These are phyloP conservation scores for Terrapene triunguis DNA, from an alignment of 2,113 vertebrate species.

Conservation along the genomic window DNA sequence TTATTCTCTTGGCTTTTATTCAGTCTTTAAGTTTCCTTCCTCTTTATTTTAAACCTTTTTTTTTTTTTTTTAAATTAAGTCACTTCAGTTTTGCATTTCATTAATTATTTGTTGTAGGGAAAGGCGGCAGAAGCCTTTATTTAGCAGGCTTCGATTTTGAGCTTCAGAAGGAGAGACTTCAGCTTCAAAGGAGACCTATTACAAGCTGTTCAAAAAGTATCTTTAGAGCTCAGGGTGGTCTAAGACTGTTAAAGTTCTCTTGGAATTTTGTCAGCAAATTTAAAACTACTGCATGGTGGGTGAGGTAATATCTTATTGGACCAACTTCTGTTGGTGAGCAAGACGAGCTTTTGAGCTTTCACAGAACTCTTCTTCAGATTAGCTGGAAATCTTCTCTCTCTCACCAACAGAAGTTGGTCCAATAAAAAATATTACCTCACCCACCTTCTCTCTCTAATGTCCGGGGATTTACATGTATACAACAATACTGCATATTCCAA, in stretches of 20 bases:
- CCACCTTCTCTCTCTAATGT: neutral
- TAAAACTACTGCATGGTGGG: neutral
- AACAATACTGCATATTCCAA: neutral
- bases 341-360: neutral
- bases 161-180: neutral
- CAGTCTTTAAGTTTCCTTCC: conserved; percentile 50
- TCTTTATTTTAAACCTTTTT: neutral
- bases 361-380: neutral
- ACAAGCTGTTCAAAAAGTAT: neutral
- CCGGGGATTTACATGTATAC: neutral
- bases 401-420: neutral
- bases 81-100: neutral
- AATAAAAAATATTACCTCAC: neutral
- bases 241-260: neutral
- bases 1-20: conserved; percentile 45
- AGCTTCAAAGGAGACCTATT: neutral
- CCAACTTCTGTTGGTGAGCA: too few relatives aligned
- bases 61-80: neutral
- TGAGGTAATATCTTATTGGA: too few relatives aligned
- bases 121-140: neutral
- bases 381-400: neutral
- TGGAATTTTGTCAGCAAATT: neutral
- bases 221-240: neutral
- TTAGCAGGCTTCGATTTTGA: neutral
- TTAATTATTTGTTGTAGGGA: neutral